Evolutionary conservation across 2,113 vertebrate genomes (phyloP), one percentile per base, ranked within the genome.

Genomic region (Neolamprologus cancellatus): DNA sequence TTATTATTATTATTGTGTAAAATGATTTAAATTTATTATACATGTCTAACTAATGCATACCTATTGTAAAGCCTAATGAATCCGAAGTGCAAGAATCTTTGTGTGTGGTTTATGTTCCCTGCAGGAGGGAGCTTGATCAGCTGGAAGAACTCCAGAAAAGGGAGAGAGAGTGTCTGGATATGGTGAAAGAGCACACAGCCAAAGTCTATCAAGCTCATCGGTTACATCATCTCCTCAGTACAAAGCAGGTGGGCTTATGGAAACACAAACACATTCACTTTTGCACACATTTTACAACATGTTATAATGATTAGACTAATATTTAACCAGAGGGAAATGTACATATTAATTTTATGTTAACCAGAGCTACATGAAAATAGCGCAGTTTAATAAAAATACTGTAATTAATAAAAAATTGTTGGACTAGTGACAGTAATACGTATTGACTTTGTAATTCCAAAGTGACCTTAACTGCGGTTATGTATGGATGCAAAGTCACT

Each of bases 201-300:
- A 97, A 95, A 94, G 79, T 95, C 82, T 86, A 95, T 89, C 94
- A 95, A 94, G 97, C 98, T 64, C 96, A 96, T 84, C 97, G 96
- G 94, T 96, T 95, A 94, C 99, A 99, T 96, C 97, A 98, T 96
- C 97, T 99, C 84, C 95, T 99, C 93, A 99, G 99, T 95, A 99
- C 98, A 6, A 91, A 96, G 83, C 98, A 98, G 97, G 98, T 99
- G 32, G 3, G 90, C 85, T 34, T 6, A 30, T 15, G 93, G 85
- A 84, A 81, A 83, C 57, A 69, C 8, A 82, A 44, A 59, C 9
- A 36, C 23, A 71, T 36, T 44, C 59, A 71, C n/a, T 64, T 4
- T 79, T 17, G 25, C 32, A 69, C 13, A 30, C 44, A 15, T 54
- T 17, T 55, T 12, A 50, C 44, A 36, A 52, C 54, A 17, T n/a